Evolutionary conservation across 2,113 vertebrate genomes (phyloP), one percentile per base, ranked within the genome.

Genomic region (Odocoileus virginianus): DNA sequence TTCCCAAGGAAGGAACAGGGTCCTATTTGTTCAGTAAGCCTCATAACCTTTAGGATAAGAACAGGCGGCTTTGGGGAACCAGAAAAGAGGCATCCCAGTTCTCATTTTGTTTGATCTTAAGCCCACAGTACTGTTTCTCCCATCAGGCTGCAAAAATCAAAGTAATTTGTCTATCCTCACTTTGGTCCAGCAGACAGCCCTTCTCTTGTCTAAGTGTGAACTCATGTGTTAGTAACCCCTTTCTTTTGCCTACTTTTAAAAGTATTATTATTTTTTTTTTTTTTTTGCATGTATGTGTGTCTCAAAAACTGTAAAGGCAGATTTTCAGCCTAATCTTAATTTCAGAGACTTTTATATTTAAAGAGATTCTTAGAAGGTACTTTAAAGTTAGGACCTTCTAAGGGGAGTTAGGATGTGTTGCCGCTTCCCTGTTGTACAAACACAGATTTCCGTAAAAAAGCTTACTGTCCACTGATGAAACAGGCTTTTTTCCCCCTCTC

Each of bases 1-100:
- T 98, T 98, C 98, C 95, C 90, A 93, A 96, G 98, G 98, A 98
- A 98, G 96, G 97, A 98, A 94, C 92, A 97, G 98, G 90, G 83
- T 97, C 93, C 36, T 96, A 30, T 43, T 3, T 97, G 90, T 98
- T 98, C 95, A 98, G 92, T 82, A 88, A 36, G 57, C 96, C 81
- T 94, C 94, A 45, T 96, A 98, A 95, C 97, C 98, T 98, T 96
- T 55, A 93, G 71, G 98, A 97, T 93, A 92, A 95, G 57, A 97
- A 88, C 90, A 96, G 86, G 93, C 64, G 11, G 88, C 4, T 95
- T 87, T 2, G 61, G 85, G 82, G 61, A 88, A 87, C 64, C 28
- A 9, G 93, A 94, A 74, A 93, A 52, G 67, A 76, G 76, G 86
- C 94, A 74, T 92, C 86, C 79, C 2, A 28, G 64, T 60, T 79